These are phyloP conservation scores for Pangasius krempfi DNA, from an alignment of 2,797 vertebrate genomes.

Conservation along the genomic window DNA sequence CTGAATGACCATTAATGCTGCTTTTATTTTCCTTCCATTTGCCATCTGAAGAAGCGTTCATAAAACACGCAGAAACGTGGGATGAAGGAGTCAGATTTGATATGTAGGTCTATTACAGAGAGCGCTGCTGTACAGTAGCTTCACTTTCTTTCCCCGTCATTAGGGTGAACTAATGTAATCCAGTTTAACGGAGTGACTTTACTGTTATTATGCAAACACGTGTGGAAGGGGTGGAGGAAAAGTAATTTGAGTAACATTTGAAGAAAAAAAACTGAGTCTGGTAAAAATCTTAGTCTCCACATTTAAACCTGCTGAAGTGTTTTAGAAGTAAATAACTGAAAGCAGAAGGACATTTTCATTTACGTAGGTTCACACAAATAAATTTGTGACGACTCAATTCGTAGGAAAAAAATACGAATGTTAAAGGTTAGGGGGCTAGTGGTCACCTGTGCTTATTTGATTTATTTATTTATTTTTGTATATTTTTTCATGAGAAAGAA, in stretches of 20 bases:
- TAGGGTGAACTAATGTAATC: not conserved
- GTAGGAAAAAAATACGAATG: too few species aligned
- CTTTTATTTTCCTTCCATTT: not conserved
- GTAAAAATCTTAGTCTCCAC: not conserved
- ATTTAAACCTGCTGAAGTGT: not conserved
- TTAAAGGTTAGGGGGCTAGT: not conserved
- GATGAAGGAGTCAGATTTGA: not conserved
- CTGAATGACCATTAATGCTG: not conserved
- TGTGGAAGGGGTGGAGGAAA: too few species aligned
- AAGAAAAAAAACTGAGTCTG: too few species aligned
- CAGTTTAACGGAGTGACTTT: not conserved
- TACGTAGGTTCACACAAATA: too few species aligned
- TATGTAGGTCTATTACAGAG: not conserved
- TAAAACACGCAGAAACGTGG: not conserved
- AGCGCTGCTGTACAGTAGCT: not conserved
- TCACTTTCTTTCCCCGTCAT: not conserved
- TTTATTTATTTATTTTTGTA: too few species aligned
- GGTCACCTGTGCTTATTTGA: not conserved
- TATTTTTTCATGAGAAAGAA: not conserved
- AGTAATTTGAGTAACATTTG: not conserved
- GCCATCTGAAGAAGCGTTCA: not conserved
- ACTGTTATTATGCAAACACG: not conserved
- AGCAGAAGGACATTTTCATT: too few species aligned
- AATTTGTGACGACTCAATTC: too few species aligned
- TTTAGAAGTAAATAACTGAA: not conserved